Conservation (phyloP, 2,113 vertebrate species). For the Crypturellus undulatus region DNA sequence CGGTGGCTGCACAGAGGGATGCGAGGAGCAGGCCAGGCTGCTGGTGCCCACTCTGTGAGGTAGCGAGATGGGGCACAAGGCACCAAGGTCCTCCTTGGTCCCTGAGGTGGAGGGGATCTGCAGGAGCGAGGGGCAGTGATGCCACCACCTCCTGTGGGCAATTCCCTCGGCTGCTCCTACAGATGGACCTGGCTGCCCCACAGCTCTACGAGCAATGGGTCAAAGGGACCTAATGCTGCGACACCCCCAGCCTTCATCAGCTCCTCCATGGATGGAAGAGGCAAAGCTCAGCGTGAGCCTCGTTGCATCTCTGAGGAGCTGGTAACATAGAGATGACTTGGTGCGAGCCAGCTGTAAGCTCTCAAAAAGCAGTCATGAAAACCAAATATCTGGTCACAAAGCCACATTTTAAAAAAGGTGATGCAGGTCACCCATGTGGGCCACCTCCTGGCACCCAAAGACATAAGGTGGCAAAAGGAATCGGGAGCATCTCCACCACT, state of each 20-base stretch:
- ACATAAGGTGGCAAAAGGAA: background rate
- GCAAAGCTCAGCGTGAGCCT: background rate
- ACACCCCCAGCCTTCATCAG: background rate
- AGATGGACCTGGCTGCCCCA: background rate
- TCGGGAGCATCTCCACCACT: background rate
- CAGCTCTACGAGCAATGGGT: background rate
- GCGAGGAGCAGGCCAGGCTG: background rate
- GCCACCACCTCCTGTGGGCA: background rate
- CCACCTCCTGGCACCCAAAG: background rate
- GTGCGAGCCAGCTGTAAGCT: background rate
- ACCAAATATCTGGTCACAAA: background rate
- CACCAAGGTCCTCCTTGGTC: background rate
- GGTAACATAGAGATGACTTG: background rate
- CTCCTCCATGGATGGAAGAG: background rate
- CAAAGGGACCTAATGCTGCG: background rate
- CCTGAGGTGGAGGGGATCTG: background rate
- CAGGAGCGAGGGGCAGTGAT: background rate
- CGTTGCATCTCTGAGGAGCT: background rate
- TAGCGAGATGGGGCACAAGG: background rate
- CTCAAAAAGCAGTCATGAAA: background rate
- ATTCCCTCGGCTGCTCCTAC: background rate
- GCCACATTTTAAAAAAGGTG: background rate
- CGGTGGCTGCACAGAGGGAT: accelerated
- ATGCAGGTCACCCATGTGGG: background rate
- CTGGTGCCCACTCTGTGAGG: accelerated